Evolutionary conservation across 2,113 vertebrate species (phyloP), one percentile per base, ranked within the genome.

Genomic region (Pseudopipra pipra): DNA sequence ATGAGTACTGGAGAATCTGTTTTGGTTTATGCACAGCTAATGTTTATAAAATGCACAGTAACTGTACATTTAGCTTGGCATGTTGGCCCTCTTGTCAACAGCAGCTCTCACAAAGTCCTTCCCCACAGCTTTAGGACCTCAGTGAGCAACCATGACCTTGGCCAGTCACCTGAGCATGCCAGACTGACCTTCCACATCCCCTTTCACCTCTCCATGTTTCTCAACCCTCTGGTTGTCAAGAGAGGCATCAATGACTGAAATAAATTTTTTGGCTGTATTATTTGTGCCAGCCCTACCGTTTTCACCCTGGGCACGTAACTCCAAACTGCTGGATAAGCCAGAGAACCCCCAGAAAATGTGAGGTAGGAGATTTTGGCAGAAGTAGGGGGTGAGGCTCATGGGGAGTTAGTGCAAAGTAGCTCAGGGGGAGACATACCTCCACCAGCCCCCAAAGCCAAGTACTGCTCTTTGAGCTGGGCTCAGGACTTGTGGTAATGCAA

Each of bases 141-240:
- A 14, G 30, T 59, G 51, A 66, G 7, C 30, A 33, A 47, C 14
- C 0, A 0, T 70, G 37, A 79, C 11, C 15, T 39, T 20, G 0
- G 10, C 8, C 47, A 27, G 33, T 14, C 20, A 27, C 23, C 33
- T 3, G 0, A 9, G 15, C 33, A 25, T 0, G 2, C 14, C 44
- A 44, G 16, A 16, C 75, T 59, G 33, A 27, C 8, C 28, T 16
- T 79, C 20, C 30, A 20, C 13, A 19, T 85, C 28, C 33, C 33
- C 28, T 80, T 4, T 0, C 70, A 58, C 37, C 27, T 43, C 18
- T 27, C 37, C 2, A 1, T 33, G 31, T 44, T 56, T 58, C 41
- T 66, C 43, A 55, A 33, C 43, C 35, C 43, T 52, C 15, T 1
- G 0, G 20, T 22, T 83, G 46, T 56, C 46, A 66, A 44, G 8